Percentiles rank a stretch among this genome's conserved stretches.
phyloP scores from a whole-genome alignment of 2,888 invertebrate species.

The Sepioteuthis lessoniana region DNA sequence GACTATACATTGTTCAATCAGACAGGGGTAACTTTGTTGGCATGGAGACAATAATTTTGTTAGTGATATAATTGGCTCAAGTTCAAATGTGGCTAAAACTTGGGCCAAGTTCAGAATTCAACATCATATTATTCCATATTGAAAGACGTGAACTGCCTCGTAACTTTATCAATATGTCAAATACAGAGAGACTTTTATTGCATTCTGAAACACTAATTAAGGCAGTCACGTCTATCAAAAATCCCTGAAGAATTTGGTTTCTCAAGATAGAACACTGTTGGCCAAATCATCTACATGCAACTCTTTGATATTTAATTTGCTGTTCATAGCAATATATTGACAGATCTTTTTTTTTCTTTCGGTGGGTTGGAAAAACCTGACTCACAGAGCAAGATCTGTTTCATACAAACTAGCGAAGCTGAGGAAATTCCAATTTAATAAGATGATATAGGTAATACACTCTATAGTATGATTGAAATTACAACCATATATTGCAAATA shows the following conservation, averaged over 20 bases:
- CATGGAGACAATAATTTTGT: not conserved
- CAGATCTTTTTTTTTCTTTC: not conserved
- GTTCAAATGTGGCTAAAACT: not conserved
- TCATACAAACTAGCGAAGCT: no score
- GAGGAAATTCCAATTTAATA: no score
- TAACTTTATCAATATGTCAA: constrained; percentile 24
- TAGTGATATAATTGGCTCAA: not conserved
- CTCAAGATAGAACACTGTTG: not conserved
- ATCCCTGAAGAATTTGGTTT: constrained; percentile 10
- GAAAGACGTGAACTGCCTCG: not conserved
- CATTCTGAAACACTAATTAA: not conserved
- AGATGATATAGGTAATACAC: no score
- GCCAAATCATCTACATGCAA: not conserved
- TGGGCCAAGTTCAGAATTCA: constrained; percentile 15
- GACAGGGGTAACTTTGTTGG: not conserved
- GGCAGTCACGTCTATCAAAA: not conserved
- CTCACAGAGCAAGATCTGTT: no score
- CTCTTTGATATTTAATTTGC: not conserved
- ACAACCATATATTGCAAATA: no score
- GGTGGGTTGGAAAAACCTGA: no score
- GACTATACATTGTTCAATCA: no score
- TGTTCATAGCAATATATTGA: not conserved
- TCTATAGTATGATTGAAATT: no score
- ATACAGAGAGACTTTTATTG: not conserved
- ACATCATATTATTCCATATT: not conserved